Base-by-base conservation (phyloP, 2,888 invertebrate genomes). In the Lasioglossum figueresi region DNA sequence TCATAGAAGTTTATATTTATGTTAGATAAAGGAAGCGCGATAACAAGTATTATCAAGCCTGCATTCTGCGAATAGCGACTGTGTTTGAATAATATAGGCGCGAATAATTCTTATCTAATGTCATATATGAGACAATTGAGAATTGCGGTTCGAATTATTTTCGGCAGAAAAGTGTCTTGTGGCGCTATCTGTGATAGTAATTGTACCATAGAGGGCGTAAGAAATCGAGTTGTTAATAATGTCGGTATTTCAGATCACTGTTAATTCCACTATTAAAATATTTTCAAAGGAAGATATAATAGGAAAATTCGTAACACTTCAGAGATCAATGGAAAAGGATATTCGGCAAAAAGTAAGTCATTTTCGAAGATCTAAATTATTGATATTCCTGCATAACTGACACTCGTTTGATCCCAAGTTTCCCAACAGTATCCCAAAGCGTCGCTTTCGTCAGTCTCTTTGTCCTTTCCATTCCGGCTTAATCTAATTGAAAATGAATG, bases 401-500 rank as follows among this genome's bases (percentile, higher is more conserved):
- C 23, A 10, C 23, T 10, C 34, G 19, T 12, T 34, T 68, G 34
- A 1, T 23, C 12, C 4, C 19, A 0, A 68, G 66, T 68, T 37
- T 68, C 23, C 10, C 34, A 8, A 23, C 4, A 48, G 37, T n/a
- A 1, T 37, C 63, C 34, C 52, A 0, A 52, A 3, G 71, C 4
- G 23, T 45, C 84, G 84, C 43, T 72, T 34, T 16, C 12, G 14
- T 5, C 12, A 16, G 23, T 37, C 19, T n/a, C 34, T 52, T 48
- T 75, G 43, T 75, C 19, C 45, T 59, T 16, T 40, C 59, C 6
- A 16, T 40, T 45, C 0, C 4, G 34, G 19, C 16, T n/a, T 81
- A 70, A 74, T 81, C 59, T 59, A 63, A 76, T 56, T 66, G 43
- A 43, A 45, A 83, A 52, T 19, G 59, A 72, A 82, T 34, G 37